phyloP scores from a whole-genome alignment of 2,797 vertebrate species.

The Petrocephalus sullivani region DNA sequence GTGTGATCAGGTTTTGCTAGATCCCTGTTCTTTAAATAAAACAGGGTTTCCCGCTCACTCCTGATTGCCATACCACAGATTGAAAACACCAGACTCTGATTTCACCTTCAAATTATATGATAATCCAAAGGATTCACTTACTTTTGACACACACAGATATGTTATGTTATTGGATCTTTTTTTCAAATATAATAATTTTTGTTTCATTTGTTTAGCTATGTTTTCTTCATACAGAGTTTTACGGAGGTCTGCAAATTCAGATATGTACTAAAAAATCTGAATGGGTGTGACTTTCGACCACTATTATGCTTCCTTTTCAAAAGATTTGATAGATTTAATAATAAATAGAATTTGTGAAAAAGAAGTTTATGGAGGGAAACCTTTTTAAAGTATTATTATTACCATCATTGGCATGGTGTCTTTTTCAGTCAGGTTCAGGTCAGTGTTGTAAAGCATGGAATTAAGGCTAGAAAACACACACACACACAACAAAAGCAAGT shows the following conservation, averaged over 20 bases:
- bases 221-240: background rate
- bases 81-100: too few relatives aligned
- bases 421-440: constrained; percentile 41
- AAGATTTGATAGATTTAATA: background rate
- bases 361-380: background rate
- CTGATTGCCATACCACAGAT: too few relatives aligned
- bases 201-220: too few relatives aligned
- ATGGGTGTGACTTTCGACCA: background rate
- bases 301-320: background rate
- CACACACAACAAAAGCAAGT: constrained; percentile 16
- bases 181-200: too few relatives aligned
- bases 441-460: constrained; percentile 72
- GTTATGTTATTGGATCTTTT: too few relatives aligned
- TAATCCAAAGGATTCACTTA: too few relatives aligned
- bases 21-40: too few relatives aligned
- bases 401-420: constrained; percentile 47
- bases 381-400: constrained; percentile 25
- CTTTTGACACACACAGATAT: too few relatives aligned
- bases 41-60: too few relatives aligned
- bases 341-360: background rate
- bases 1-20: too few relatives aligned
- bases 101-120: too few relatives aligned
- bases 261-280: background rate
- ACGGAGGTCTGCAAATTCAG: background rate
- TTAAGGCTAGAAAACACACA: constrained; percentile 60